Base-by-base conservation (phyloP, 2,113 vertebrate genomes). In the Misgurnus mizolepis region DNA sequence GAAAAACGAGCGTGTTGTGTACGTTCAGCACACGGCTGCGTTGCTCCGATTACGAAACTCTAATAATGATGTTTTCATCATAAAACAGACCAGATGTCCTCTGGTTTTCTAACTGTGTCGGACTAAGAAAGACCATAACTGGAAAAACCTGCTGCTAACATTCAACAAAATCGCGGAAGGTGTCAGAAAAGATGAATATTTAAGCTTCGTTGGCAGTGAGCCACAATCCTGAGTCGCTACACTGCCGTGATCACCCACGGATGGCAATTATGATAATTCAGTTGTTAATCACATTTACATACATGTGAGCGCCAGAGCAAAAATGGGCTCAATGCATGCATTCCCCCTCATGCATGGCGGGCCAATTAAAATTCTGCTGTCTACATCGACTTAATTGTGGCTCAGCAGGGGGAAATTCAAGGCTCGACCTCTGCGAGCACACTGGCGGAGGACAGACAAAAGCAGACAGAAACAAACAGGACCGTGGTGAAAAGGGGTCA, bases 241-340 rank as follows among this genome's bases (percentile, higher is more conserved):
- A 65, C 78, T 83, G 86, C 87, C 89, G 89, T 88, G 89, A 86
- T 83, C 79, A 90, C 84, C 88, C 88, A 86, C 85, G 83, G 82
- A 90, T 84, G 85, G 85, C 88, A 91, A 92, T 93, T 90, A 91
- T 90, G 88, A 92, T 90, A 90, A 91, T 91, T 90, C 84, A 87
- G 72, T 84, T 88, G 87, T 91, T 93, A 92, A 93, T 93, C 90
- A 91, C 88, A 90, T 92, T 90, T 89, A 89, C 89, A 90, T 91
- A 90, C 85, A 87, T 89, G 82, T 80, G 80, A 80, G 87, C 53
- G 50, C 78, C 83, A 90, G 88, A 78, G 86, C 80, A 79, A 65
- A 78, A 86, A 82, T 70, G 82, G 81, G 80, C 83, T 88, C 83
- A 81, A 82, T 77, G 80, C 80, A 78, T 58, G 83, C 66, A 47